Conservation (phyloP, 2,888 invertebrate genomes). For the Mesorhabditis sp. region DNA sequence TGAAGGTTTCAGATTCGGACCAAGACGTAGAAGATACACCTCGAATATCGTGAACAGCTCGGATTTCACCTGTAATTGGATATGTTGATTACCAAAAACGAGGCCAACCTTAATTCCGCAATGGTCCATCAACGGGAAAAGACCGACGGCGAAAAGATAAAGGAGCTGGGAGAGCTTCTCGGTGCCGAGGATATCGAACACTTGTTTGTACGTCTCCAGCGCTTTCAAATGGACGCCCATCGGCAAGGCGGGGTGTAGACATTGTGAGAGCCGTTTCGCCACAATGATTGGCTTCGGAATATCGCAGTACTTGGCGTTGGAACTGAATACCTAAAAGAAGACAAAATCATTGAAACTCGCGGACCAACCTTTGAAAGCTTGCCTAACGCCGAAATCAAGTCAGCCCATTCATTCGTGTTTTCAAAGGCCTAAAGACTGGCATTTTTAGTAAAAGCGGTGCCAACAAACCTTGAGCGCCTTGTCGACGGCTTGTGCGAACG, state of each 20-base stretch:
- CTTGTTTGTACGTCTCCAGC: constrained; percentile 82
- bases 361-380: constrained; percentile 78
- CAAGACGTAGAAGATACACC: constrained; percentile 78
- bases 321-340: constrained; percentile 70
- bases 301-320: constrained; percentile 77
- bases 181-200: constrained; percentile 82
- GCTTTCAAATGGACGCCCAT: constrained; percentile 87
- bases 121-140: constrained; percentile 82
- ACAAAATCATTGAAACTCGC: constrained; percentile 15
- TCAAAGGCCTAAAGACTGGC: constrained; percentile 72
- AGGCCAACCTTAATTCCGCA: constrained; percentile 70
- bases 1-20: constrained; percentile 74
- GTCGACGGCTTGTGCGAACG: constrained; percentile 75
- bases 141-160: constrained; percentile 66
- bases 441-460: background rate
- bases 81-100: background rate
- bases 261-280: constrained; percentile 84
- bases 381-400: constrained; percentile 81
- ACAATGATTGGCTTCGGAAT: constrained; percentile 82
- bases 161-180: constrained; percentile 43
- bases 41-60: constrained; percentile 78
- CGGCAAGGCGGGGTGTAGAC: constrained; percentile 85
- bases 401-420: constrained; percentile 90
- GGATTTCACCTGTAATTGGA: constrained; percentile 71
- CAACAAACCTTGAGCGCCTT: constrained; percentile 71